These are phyloP conservation scores for Actinopyga echinites DNA, from an alignment of 53 echinoderm and acorn worm genomes.

Conservation along the genomic window DNA sequence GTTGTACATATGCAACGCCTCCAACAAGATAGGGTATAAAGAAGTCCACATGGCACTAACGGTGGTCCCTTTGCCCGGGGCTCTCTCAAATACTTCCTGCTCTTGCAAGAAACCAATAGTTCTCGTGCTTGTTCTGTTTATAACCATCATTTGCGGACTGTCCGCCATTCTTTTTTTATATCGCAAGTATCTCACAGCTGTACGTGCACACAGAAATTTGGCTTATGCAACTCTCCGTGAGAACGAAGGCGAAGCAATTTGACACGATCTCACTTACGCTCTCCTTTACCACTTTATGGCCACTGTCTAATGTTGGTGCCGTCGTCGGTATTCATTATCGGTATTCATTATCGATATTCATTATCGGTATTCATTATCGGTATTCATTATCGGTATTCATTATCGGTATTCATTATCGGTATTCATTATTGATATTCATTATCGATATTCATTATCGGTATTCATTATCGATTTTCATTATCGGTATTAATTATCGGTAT, in stretches of 20 bases:
- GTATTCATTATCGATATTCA: too few species aligned
- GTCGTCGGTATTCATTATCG: too few species aligned
- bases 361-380: too few species aligned
- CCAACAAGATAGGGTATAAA: not conserved
- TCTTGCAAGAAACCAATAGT: not conserved
- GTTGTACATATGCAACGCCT: constrained; percentile 2
- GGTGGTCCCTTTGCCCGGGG: not conserved
- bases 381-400: too few species aligned
- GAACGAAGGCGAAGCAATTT: not conserved
- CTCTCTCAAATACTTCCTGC: not conserved
- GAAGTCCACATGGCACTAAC: not conserved
- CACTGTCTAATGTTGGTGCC: too few species aligned
- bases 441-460: too few species aligned
- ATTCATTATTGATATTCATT: too few species aligned
- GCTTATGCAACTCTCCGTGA: not conserved
- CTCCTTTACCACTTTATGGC: too few species aligned
- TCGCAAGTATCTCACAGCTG: constrained; percentile 11
- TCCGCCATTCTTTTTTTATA: not conserved
- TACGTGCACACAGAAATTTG: constrained; percentile 8
- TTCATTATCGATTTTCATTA: too few species aligned
- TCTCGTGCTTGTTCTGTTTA: not conserved
- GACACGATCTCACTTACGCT: too few species aligned
- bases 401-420: too few species aligned
- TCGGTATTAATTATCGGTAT: too few species aligned
- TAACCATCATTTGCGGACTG: not conserved